Conservation (phyloP, 2,797 vertebrate species). For the Cyclura pinguis region DNA sequence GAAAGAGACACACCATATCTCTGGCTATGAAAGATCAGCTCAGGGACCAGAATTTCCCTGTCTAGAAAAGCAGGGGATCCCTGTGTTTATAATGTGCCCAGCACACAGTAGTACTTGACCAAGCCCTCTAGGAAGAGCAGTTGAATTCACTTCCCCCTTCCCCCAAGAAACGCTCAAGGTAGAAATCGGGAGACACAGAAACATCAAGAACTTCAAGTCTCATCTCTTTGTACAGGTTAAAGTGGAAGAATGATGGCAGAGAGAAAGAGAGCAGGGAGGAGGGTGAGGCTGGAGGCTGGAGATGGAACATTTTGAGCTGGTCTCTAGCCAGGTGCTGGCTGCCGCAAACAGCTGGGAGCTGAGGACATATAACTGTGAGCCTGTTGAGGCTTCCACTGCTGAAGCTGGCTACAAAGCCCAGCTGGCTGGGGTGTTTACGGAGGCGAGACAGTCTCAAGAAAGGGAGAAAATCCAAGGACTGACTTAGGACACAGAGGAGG, state of each 20-base stretch:
- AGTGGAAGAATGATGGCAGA: background rate
- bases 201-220: background rate
- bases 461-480: constrained; percentile 75
- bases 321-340: constrained; percentile 74
- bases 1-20: constrained; percentile 1
- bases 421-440: constrained; percentile 51
- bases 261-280: constrained; percentile 47
- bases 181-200: background rate
- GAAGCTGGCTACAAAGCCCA: constrained; percentile 59
- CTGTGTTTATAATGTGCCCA: background rate
- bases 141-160: too few relatives aligned
- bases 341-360: constrained; percentile 53
- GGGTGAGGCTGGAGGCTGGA: constrained; percentile 51
- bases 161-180: background rate
- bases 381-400: constrained; percentile 67
- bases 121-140: background rate
- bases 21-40: too few relatives aligned
- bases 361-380: constrained; percentile 68
- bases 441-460: constrained; percentile 68
- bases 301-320: constrained; percentile 75
- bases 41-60: background rate
- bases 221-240: background rate
- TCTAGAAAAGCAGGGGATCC: background rate
- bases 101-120: background rate
- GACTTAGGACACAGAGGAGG: constrained; percentile 71